Evolutionary conservation across 2,888 invertebrate genomes (phyloP), one percentile per base, ranked within the genome.

Genomic region (Ganaspis brasiliensis): DNA sequence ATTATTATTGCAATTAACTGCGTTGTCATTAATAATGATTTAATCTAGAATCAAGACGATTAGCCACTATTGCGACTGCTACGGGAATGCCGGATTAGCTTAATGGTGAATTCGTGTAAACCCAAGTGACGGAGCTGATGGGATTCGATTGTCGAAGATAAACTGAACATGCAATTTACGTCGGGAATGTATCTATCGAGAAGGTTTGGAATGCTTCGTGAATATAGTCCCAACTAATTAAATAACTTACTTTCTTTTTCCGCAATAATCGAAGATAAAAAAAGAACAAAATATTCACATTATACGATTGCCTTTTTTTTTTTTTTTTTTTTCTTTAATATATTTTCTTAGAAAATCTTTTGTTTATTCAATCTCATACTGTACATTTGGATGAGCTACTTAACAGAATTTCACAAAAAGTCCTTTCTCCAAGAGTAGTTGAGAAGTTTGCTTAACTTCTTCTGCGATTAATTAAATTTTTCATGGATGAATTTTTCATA

Each of bases 101-200:
- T 83, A 84, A 86, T 84, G 81, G 83, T 80, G 81, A 80, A 85
- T 81, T 81, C 84, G 80, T 85, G 86, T 86, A 82, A 82, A 79
- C 67, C 67, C 24, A 67, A 45, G n/a, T 67, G 67, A 67, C 67
- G 67, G 45, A 45, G 45, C n/a, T 40, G 67, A 45, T 67, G 45
- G 67, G 67, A 67, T 67, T 67, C 67, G 67, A 67, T 67, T 45
- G 26, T 83, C 76, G 82, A 82, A 84, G 86, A 83, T 83, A 82
- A 83, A 82, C 78, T 82, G 79, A 76, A 75, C 79, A 79, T 78
- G 78, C 78, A 82, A 75, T 80, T 45, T 67, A 45, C 26, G 21
- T 21, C 21, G 12, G 52, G 59, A 73, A 76, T 67, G 57, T 24
- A 71, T 57, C 24, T 63, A 67, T 67, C 45, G n/a, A 40, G 24